Conservation (phyloP, 2,113 vertebrate genomes). For the Lepidothrix coronata region DNA sequence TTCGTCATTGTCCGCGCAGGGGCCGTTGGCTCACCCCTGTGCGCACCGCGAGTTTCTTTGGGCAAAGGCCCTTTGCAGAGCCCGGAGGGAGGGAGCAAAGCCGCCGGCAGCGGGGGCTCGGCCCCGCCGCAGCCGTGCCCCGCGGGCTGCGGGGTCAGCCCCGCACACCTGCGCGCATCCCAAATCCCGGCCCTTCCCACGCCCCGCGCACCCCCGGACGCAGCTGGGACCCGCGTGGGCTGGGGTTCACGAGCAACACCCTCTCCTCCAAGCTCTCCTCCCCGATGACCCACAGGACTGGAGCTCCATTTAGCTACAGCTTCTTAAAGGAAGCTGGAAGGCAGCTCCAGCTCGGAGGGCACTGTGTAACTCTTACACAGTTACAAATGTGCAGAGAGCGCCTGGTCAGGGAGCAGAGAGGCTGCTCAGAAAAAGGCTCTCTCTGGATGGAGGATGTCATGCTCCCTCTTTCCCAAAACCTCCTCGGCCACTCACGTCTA, state of each 20-base stretch:
- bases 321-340: neutral
- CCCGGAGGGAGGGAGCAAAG: neutral
- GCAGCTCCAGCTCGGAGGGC: neutral
- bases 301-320: neutral
- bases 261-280: neutral
- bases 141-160: neutral
- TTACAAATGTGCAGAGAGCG: neutral
- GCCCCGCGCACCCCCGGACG: neutral
- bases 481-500: neutral
- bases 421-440: neutral
- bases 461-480: constrained; percentile 11
- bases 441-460: neutral
- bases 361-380: rapidly evolving
- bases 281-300: neutral
- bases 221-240: neutral
- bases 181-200: neutral
- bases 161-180: neutral
- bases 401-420: neutral
- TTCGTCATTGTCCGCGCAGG: neutral
- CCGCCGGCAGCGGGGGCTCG: neutral
- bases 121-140: neutral
- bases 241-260: neutral
- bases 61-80: neutral
- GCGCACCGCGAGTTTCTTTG: neutral
- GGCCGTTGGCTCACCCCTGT: neutral